Conservation (phyloP, 2,113 vertebrate genomes). For the Odocoileus hemionus region DNA sequence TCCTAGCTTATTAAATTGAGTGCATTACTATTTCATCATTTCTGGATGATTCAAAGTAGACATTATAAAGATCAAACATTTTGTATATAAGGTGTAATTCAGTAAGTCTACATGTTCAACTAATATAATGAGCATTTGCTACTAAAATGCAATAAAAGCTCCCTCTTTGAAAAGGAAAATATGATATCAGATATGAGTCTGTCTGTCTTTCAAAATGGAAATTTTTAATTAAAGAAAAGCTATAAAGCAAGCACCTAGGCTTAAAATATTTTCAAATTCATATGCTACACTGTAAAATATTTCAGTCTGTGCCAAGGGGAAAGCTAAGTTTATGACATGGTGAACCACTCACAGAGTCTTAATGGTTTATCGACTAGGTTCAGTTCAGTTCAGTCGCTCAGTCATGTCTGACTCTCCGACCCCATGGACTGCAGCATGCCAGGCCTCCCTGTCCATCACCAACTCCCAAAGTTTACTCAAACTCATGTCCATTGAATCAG, state of each 20-base stretch:
- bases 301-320: not conserved
- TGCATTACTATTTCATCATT: not conserved
- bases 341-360: not conserved
- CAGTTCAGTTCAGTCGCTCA: not conserved
- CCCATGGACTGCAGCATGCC: not conserved
- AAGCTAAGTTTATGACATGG: not conserved
- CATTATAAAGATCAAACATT: not conserved
- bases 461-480: not conserved
- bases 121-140: not conserved
- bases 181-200: not conserved
- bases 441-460: not conserved
- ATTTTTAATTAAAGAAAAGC: not conserved
- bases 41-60: not conserved
- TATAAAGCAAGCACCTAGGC: not conserved
- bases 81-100: not conserved
- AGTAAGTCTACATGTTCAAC: not conserved
- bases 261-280: not conserved
- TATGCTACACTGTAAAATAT: not conserved
- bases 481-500: not conserved
- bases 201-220: not conserved
- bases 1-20: not conserved
- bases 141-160: not conserved
- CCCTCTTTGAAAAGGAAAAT: not conserved
- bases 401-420: fast-evolving
- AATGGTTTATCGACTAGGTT: not conserved